Evolutionary conservation across 64 coral and sea anemone species (phyloP), one percentile per base, ranked within the genome.

Genomic region (Acropora yongei): DNA sequence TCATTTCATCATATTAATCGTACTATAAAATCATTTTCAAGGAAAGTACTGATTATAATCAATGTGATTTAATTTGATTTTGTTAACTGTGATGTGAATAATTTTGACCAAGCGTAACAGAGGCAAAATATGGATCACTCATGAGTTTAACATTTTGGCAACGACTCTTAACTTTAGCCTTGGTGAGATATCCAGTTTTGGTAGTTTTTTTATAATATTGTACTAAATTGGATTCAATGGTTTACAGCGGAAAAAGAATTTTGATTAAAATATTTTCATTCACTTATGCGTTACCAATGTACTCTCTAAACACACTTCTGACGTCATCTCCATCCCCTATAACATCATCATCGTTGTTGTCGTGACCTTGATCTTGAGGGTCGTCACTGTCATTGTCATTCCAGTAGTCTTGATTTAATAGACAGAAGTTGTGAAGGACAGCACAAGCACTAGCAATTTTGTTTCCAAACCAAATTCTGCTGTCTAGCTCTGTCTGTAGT

Each of bases 401-500:
- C 84, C 84, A 87, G 0, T 74, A 42, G 16, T 87, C 84, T 87
- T 87, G 84, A 72, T 87, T 74, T 3, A 74, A 7, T 41, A 87
- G 86, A 44, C 86, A 88, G n/a, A 88, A 88, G 86, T 88, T 88
- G 14, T 57, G 58, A 63, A 63, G 72, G 86, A 88, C 72, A 43
- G 86, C 86, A 76, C 86, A 88, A 76, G 86, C 72, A 76, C 76
- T 10, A 88, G 48, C 72, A 10, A 76, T 88, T 88, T 88, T 76
- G 71, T 88, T 77, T 5, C 49, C 49, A 88, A 88, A 88, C 41
- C 49, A 88, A 88, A 88, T 88, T 72, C 14, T 88, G 41, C 86
- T 88, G 41, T 88, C 72, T 12, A 63, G 11, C 58, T 13, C 0
- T 63, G 2, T 63, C 14, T 13, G 9, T 13, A 63, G 58, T 63